These are phyloP conservation scores for Uloborus plumipes DNA, from an alignment of 2,888 invertebrate species.

Conservation along the genomic window DNA sequence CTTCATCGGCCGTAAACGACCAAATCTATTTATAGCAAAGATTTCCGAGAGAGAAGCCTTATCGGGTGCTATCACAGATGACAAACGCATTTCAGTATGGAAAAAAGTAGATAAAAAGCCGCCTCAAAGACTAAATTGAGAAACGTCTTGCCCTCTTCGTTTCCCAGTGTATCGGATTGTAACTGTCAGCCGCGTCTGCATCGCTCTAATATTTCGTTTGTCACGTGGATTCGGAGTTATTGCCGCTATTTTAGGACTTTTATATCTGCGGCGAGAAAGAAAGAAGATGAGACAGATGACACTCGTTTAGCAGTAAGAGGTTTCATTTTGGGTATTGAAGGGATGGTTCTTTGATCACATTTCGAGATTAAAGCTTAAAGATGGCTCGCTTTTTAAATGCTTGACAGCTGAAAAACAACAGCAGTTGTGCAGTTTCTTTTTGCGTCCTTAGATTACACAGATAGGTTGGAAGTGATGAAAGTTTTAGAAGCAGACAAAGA, in stretches of 20 bases:
- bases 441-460: no score
- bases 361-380: no score
- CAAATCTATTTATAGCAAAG: slow-evolving; percentile 46
- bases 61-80: slow-evolving; percentile 39
- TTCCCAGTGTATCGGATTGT: slow-evolving; percentile 26
- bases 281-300: background rate
- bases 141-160: slow-evolving; percentile 14
- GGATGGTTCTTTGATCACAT: no score
- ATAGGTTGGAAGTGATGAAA: no score
- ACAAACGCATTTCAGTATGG: slow-evolving; percentile 21
- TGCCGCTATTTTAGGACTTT: slow-evolving; percentile 2
- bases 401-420: no score
- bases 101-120: slow-evolving; percentile 6
- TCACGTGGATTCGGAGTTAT: slow-evolving; percentile 9
- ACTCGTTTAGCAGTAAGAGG: background rate
- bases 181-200: slow-evolving; percentile 28
- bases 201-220: slow-evolving; percentile 32
- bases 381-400: no score
- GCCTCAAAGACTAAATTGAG: slow-evolving; percentile 34
- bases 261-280: slow-evolving; percentile 3
- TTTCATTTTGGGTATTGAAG: no score
- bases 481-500: no score
- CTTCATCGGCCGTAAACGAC: slow-evolving; percentile 18
- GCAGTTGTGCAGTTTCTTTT: no score
- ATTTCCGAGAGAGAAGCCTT: slow-evolving; percentile 21